A percentile compares a stretch with the other conserved stretches of the same genome.
phyloP scores from a whole-genome alignment of 2,113 vertebrate species.

The Brachyistius frenatus region DNA sequence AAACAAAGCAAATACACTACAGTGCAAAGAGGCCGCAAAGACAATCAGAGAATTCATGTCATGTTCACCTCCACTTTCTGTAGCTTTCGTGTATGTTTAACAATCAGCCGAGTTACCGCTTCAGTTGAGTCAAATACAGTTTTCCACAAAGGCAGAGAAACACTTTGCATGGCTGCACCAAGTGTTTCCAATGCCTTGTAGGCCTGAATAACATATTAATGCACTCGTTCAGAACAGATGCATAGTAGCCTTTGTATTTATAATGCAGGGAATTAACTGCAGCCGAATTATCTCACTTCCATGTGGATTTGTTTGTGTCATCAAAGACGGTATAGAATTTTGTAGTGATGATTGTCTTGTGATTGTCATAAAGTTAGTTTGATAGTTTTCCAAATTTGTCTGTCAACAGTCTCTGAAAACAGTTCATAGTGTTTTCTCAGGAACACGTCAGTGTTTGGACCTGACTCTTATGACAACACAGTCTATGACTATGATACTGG shows the following conservation, averaged over 20 bases:
- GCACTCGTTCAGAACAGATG: slow-evolving; percentile 42
- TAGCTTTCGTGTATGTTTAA: neutral
- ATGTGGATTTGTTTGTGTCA: slow-evolving; percentile 31
- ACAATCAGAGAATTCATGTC: slow-evolving; percentile 1
- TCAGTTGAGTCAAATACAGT: neutral
- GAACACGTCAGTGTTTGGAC: too few species aligned
- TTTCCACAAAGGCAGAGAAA: slow-evolving; percentile 33
- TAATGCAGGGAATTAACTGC: slow-evolving; percentile 43
- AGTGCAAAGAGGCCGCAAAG: neutral
- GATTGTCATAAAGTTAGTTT: neutral
- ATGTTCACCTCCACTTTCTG: neutral
- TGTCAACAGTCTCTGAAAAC: neutral
- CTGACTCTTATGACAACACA: neutral
- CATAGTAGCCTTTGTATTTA: slow-evolving; percentile 43
- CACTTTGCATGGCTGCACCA: slow-evolving; percentile 26
- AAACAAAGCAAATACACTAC: neutral
- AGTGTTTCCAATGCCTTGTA: slow-evolving; percentile 21
- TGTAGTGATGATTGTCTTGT: neutral
- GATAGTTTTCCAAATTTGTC: neutral
- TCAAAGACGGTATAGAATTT: neutral
- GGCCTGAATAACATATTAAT: slow-evolving; percentile 46
- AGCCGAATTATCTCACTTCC: slow-evolving; percentile 17
- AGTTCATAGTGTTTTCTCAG: neutral
- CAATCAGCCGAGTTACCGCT: neutral
- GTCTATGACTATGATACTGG: neutral